These are phyloP conservation scores for Crotalus horridus DNA, from an alignment of 2,113 vertebrate genomes.

Conservation along the genomic window DNA sequence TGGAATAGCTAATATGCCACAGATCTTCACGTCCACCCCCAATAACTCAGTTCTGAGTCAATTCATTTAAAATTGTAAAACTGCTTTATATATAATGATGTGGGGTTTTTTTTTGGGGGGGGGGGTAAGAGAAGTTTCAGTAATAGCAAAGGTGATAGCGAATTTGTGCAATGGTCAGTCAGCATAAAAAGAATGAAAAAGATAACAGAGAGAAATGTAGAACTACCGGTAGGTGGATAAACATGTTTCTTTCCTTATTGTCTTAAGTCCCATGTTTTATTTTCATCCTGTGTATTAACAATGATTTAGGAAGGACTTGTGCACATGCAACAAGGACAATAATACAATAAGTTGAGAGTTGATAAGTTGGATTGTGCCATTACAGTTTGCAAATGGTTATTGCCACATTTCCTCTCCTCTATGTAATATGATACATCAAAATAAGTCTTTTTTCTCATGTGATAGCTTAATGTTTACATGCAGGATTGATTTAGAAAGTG, in stretches of 20 bases:
- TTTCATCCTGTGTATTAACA: neutral
- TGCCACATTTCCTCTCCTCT: neutral
- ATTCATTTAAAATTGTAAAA: neutral
- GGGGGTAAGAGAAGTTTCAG: neutral
- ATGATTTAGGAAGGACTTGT: neutral
- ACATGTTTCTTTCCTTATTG: neutral
- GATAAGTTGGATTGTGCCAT: neutral
- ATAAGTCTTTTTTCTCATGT: neutral
- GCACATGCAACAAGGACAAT: neutral
- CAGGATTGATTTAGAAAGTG: neutral
- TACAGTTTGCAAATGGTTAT: neutral
- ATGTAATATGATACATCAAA: neutral
- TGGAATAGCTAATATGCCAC: neutral
- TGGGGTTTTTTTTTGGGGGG: too few species aligned
- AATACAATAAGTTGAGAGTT: neutral
- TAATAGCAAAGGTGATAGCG: neutral
- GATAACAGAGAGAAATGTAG: neutral
- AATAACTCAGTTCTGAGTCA: neutral
- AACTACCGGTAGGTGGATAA: neutral
- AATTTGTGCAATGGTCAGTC: neutral
- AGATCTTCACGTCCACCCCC: neutral
- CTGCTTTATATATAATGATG: neutral
- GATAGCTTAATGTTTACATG: neutral
- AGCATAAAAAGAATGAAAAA: neutral
- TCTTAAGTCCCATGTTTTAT: neutral